Evolutionary conservation across 2,888 invertebrate genomes (phyloP), one percentile per base, ranked within the genome.

Genomic region (Patella pellucida): DNA sequence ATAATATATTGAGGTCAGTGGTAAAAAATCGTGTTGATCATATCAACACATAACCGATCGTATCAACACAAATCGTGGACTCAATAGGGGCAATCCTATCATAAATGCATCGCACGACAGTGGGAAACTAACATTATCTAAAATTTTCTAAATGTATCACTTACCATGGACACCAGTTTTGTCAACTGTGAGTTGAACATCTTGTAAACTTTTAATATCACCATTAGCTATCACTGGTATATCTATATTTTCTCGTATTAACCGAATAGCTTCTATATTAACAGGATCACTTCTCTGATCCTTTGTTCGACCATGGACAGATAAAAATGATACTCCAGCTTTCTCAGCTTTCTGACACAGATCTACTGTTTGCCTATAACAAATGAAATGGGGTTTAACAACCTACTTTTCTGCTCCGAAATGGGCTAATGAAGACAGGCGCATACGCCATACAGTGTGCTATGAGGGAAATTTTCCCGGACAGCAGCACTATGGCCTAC

Each of bases 141-240:
- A 3, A 23, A 16, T 15, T 16, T 70, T 70, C 41, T 52, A 19
- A 71, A 72, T 16, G 54, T 19, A 16, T 52, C 4, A 72, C 85
- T 79, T 89, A 91, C 97, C 98, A 84, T 92, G 87, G 1, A 91
- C 92, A n/a, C 94, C 93, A 0, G 96, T 95, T 76, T 90, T 85
- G 62, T 93, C 90, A 82, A 94, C 93, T 62, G 98, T 92, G 16
- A 91, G 87, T 76, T 94, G 89, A 51, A 95, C 96, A 90, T 95
- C 95, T n/a, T 93, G 89, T 77, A 95, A 91, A 70, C 92, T 93
- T 85, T 94, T 95, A 0, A 97, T 93, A 85, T 97, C 97, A 56
- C 99, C 99, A 92, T 99, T 99, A 0, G 96, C 97, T 82, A 98
- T 93, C 0, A 99, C 92, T 1, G 99, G 98, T 82, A 98, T 92